These are phyloP conservation scores for Zosterops hypoxanthus DNA, from an alignment of 2,113 vertebrate species.

Conservation along the genomic window DNA sequence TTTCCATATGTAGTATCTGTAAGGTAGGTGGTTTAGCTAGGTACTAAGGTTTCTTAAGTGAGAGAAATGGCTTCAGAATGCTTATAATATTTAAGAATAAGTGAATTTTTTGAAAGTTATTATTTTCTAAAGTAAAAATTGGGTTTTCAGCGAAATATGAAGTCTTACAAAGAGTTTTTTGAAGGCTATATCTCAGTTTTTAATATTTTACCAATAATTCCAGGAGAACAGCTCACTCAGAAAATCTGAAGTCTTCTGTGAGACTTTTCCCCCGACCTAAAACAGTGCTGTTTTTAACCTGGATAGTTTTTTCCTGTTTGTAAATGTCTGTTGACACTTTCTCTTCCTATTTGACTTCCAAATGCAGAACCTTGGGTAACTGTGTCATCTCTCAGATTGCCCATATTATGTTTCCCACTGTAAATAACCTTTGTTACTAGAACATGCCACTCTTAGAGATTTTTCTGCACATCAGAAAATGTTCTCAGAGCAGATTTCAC, in stretches of 20 bases:
- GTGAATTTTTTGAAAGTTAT: background rate
- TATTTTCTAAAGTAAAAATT: background rate
- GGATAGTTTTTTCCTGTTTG: background rate
- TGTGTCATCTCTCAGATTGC: background rate
- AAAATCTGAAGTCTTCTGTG: background rate
- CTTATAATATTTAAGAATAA: background rate
- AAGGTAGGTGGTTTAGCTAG: background rate
- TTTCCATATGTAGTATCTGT: background rate
- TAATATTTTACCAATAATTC: background rate
- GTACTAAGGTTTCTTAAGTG: background rate
- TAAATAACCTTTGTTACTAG: background rate
- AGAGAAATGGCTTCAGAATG: background rate
- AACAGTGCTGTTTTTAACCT: background rate
- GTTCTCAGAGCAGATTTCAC: background rate
- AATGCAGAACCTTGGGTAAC: background rate
- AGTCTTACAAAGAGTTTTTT: background rate
- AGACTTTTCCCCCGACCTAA: background rate
- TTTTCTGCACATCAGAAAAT: background rate
- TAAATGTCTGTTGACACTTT: background rate
- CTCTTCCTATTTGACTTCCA: background rate
- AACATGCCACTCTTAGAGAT: background rate
- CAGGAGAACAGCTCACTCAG: background rate
- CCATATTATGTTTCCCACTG: background rate
- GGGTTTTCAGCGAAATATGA: background rate
- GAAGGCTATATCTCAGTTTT: background rate